phyloP scores from a whole-genome alignment of 2,113 vertebrate genomes.

The Xyrauchen texanus region DNA sequence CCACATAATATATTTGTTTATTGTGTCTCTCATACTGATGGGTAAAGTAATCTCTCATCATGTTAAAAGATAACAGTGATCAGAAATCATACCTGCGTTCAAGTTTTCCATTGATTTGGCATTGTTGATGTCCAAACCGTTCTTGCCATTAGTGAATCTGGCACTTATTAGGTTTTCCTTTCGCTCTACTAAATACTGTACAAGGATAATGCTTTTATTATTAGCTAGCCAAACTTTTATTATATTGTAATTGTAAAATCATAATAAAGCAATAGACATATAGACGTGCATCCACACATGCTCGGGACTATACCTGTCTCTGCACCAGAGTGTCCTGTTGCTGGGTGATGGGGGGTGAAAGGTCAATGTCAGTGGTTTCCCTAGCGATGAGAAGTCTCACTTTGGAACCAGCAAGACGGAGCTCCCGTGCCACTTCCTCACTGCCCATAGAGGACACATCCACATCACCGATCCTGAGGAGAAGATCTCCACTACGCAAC shows the following conservation, averaged over 20 bases:
- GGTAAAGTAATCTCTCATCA: neutral
- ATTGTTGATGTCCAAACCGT: slow-evolving; percentile 77
- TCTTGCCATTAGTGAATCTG: slow-evolving; percentile 86
- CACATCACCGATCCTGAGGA: slow-evolving; percentile 88
- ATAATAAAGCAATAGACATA: slow-evolving; percentile 1
- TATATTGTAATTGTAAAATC: neutral
- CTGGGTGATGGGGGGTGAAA: slow-evolving; percentile 68
- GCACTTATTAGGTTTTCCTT: slow-evolving; percentile 75
- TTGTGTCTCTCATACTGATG: too few species aligned
- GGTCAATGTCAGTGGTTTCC: slow-evolving; percentile 76
- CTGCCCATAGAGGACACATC: slow-evolving; percentile 88
- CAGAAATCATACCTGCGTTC: slow-evolving; percentile 77
- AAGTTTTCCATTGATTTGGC: slow-evolving; percentile 88
- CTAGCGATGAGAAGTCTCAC: slow-evolving; percentile 89
- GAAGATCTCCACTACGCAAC: slow-evolving; percentile 87
- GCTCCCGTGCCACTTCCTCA: slow-evolving; percentile 90
- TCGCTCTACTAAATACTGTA: neutral
- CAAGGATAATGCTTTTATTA: slow-evolving; percentile 6
- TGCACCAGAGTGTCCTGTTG: slow-evolving; percentile 64
- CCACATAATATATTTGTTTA: neutral
- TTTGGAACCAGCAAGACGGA: slow-evolving; percentile 85
- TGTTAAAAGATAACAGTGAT: neutral
- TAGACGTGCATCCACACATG: neutral
- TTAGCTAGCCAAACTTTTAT: neutral
- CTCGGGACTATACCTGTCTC: too few species aligned